Evolutionary conservation across 2,888 invertebrate genomes (phyloP), one percentile per base, ranked within the genome.

Genomic region (Galerucella pusilla): DNA sequence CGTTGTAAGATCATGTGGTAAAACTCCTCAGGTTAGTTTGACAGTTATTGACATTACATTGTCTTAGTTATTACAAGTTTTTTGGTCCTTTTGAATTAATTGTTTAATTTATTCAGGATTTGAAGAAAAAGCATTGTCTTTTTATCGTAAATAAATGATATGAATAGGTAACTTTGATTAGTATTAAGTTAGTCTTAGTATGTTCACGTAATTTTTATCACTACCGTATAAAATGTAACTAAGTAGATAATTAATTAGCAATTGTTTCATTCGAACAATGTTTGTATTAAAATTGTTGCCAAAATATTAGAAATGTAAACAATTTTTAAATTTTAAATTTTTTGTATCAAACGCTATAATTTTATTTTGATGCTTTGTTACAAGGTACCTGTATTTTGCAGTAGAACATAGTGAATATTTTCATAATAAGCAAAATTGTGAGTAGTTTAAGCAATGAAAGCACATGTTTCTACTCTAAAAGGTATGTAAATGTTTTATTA

Each of bases 371-470:
- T 63, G 35, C n/a, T 35, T 63, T 45, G 42, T 46, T 14, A 59
- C 20, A 59, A 12, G 59, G 59, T 11, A 20, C 20, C 59, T 59
- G 11, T 59, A 59, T 59, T 59, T 59, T 11, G 20, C 59, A 25
- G 7, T 59, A 12, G 20, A 6, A 49, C 14, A 49, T 12, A 49
- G 49, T 14, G 14, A 49, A 49, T 14, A 49, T 49, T 49, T 49
- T 49, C 49, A 14, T 14, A 49, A 12, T 49, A 49, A 0, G 49
- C 68, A 82, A 71, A 83, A 83, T 9, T 65, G 16, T 45, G 14
- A 45, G 46, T 65, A 65, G 45, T 45, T 14, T 46, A 20, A 45
- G n/a, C 20, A 65, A 46, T 59, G 11, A 46, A 42, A 16, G 16
- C 65, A 65, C 65, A 35, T 63, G 20, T 59, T 59, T 14, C 28